Conservation (phyloP, 1,140 invertebrate species). For the Ceratoteleas bidentatus region DNA sequence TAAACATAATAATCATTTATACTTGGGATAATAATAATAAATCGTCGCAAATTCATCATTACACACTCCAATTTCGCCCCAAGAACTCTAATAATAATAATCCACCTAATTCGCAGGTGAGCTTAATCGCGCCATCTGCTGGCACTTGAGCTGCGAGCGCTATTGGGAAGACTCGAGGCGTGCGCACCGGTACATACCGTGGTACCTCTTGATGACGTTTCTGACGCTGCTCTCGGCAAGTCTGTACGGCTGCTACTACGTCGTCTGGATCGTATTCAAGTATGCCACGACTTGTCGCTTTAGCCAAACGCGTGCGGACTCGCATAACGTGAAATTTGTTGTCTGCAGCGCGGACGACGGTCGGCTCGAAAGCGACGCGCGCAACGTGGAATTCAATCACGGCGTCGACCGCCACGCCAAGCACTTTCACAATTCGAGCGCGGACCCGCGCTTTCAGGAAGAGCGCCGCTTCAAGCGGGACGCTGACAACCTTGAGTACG, state of each 20-base stretch:
- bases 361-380: conserved; percentile 75
- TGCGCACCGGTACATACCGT: conserved; percentile 88
- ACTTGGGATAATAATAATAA: too few species aligned
- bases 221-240: conserved; percentile 89
- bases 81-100: not conserved
- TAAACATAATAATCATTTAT: too few species aligned
- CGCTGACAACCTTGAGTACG: conserved; percentile 71
- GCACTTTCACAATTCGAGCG: conserved; percentile 53
- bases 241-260: conserved; percentile 93
- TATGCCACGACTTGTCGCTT: conserved; percentile 82
- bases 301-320: conserved; percentile 34
- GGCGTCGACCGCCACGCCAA: conserved; percentile 67
- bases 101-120: conserved; percentile 83
- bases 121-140: conserved; percentile 92
- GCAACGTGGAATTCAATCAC: conserved; percentile 73
- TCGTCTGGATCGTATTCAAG: conserved; percentile 95
- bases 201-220: conserved; percentile 88
- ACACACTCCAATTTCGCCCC: not conserved
- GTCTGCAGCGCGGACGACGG: conserved; percentile 71
- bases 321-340: conserved; percentile 56
- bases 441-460: conserved; percentile 67
- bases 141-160: conserved; percentile 94
- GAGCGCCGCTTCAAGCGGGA: conserved; percentile 80
- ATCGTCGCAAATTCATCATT: not conserved
- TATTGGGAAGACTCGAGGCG: conserved; percentile 93